phyloP scores from a whole-genome alignment of 64 coral and sea anemone species.

The Cladopsammia gracilis region DNA sequence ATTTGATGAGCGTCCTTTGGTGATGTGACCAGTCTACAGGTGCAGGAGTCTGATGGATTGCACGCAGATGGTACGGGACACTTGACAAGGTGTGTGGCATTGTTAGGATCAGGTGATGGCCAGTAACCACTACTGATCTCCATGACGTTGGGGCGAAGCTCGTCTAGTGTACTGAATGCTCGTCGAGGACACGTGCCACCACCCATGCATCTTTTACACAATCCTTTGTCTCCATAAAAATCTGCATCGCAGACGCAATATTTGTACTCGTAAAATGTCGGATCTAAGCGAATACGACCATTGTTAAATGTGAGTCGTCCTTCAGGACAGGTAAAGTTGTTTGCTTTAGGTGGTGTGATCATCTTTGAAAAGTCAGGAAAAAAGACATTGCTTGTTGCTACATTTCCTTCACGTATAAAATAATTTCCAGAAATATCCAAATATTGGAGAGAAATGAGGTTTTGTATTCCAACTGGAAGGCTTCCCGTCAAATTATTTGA shows the following conservation, averaged over 20 bases:
- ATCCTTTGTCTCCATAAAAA: conserved; percentile 22
- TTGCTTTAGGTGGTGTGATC: neutral
- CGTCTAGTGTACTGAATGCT: neutral
- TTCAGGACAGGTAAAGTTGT: conserved; percentile 48
- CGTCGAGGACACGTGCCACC: conserved; percentile 3
- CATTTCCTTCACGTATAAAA: neutral
- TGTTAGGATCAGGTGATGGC: conserved; percentile 52
- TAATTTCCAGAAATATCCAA: conserved; percentile 65
- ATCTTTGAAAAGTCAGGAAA: conserved; percentile 35
- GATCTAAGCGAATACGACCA: conserved; percentile 21
- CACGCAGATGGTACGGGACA: neutral
- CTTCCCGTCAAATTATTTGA: conserved; percentile 34
- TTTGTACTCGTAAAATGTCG: conserved; percentile 26
- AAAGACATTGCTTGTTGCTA: neutral
- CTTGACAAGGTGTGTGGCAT: conserved; percentile 36
- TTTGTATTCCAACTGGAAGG: conserved; percentile 25
- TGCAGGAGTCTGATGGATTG: neutral
- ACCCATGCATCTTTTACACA: conserved; percentile 29
- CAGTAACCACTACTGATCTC: conserved; percentile 24
- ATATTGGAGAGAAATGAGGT: conserved; percentile 9
- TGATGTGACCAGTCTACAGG: neutral
- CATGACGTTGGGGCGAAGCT: conserved; percentile 16
- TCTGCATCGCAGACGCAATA: conserved; percentile 34
- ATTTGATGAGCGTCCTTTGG: neutral
- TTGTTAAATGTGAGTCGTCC: conserved; percentile 23